Percentiles rank a stretch among this genome's conserved stretches.
These are phyloP conservation scores for Lateolabrax maculatus DNA, from an alignment of 2,797 vertebrate species.

Conservation along the genomic window DNA sequence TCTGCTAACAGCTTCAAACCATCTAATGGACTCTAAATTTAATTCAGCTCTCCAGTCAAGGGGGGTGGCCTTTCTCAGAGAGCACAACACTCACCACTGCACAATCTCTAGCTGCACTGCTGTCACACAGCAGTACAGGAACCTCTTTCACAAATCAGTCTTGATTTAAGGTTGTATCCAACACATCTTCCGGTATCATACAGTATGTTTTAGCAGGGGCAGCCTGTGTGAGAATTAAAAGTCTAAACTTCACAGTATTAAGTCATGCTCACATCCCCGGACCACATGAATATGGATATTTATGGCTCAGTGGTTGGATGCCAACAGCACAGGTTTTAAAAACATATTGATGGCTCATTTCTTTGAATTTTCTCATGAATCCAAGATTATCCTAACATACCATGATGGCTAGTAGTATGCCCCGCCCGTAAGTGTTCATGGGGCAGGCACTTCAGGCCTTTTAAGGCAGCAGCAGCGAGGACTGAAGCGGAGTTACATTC, in stretches of 20 bases:
- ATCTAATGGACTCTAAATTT: conserved; percentile 79
- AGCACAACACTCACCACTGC: conserved; percentile 25
- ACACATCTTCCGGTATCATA: neutral
- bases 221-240: conserved; percentile 16
- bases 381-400: conserved; percentile 47
- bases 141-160: conserved; percentile 19
- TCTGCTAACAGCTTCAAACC: conserved; percentile 64
- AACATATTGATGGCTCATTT: conserved; percentile 23
- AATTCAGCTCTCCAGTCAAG: conserved; percentile 61
- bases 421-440: conserved; percentile 52
- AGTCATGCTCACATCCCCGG: conserved; percentile 11
- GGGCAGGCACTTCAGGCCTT: conserved; percentile 65
- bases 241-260: conserved; percentile 14
- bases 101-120: conserved; percentile 22
- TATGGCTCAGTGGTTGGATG: conserved; percentile 17
- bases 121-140: conserved; percentile 7
- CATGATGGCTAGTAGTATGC: conserved; percentile 47
- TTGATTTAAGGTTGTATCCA: neutral
- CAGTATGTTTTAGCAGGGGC: neutral
- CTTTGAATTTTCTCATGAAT: conserved; percentile 51
- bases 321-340: conserved; percentile 33
- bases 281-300: conserved; percentile 31
- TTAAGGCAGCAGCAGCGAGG: conserved; percentile 63
- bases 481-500: conserved; percentile 43
- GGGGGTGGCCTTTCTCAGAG: conserved; percentile 39